Conservation (phyloP, 2,113 vertebrate species). For the Nestor notabilis region DNA sequence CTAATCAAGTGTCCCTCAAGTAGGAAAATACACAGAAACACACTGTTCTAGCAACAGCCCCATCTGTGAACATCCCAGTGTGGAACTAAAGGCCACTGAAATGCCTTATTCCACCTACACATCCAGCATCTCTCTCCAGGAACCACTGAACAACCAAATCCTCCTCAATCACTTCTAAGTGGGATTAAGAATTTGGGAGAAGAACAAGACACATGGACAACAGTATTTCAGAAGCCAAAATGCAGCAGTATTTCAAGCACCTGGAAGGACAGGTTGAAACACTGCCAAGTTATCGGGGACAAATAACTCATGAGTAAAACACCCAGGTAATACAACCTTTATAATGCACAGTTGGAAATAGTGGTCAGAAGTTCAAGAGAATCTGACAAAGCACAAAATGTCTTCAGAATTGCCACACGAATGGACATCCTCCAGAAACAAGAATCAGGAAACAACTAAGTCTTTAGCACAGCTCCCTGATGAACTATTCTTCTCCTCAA, state of each 20-base stretch:
- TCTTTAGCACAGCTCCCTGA: neutral
- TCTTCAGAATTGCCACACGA: rapidly evolving
- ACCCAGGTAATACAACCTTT: neutral
- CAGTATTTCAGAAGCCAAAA: neutral
- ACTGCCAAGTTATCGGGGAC: neutral
- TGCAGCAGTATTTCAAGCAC: neutral
- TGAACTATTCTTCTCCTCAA: neutral
- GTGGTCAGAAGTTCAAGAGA: neutral
- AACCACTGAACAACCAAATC: neutral
- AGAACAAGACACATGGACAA: neutral
- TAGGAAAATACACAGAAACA: neutral
- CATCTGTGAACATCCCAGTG: neutral
- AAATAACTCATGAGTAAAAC: neutral
- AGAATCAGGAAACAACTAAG: neutral
- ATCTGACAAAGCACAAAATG: neutral
- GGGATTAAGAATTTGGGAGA: neutral
- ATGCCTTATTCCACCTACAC: neutral
- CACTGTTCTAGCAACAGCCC: neutral
- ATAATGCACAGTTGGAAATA: neutral
- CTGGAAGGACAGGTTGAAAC: neutral
- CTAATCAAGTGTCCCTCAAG: neutral
- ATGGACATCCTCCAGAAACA: neutral
- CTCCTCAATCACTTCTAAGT: neutral
- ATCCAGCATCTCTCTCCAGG: neutral
- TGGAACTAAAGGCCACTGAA: neutral